Evolutionary conservation across 2,113 vertebrate species (phyloP), one percentile per base, ranked within the genome.

Genomic region (Crocuta crocuta): DNA sequence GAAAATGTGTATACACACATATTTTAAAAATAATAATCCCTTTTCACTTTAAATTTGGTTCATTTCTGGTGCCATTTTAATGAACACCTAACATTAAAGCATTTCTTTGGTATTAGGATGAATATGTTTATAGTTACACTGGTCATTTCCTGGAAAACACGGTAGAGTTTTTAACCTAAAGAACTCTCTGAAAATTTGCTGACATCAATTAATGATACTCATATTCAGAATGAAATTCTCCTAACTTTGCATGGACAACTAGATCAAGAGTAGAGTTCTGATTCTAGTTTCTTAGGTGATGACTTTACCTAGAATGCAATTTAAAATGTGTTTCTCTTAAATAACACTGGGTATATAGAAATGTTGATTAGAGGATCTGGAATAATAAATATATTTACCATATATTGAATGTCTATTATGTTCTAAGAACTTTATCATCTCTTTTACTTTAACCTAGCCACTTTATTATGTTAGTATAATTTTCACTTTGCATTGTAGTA

Each of bases 271-370:
- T 1, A 83, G n/a, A 86, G 39, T 74, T 73, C 53, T 87, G 31
- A 76, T 45, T 70, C 35, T 94, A 76, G 65, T 91, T 94, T 96
- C 66, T 85, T 81, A 73, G 53, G 24, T 63, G 31, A 43, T 92
- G 45, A 74, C 65, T 97, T 95, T 89, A 91, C 26, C 35, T 78
- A 86, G 19, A 74, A 65, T 35, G 91, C n/a, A 94, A 96, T 91
- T 79, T 89, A 89, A 97, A 90, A 90, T 55, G 10, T 85, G 23
- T 96, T 89, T 97, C 35, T 39, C 8, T 66, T 87, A 83, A 50
- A 33, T 79, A 91, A 91, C 21, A 79, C 33, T 93, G 89, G 21
- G 65, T 86, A 39, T 53, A 89, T n/a, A 86, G 58, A 17, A 95
- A 87, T 91, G 43, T 6, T 86, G 33, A 92, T 35, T 79, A 93